Conservation (phyloP, 1,140 invertebrate genomes). For the Cyclargus thomasi region DNA sequence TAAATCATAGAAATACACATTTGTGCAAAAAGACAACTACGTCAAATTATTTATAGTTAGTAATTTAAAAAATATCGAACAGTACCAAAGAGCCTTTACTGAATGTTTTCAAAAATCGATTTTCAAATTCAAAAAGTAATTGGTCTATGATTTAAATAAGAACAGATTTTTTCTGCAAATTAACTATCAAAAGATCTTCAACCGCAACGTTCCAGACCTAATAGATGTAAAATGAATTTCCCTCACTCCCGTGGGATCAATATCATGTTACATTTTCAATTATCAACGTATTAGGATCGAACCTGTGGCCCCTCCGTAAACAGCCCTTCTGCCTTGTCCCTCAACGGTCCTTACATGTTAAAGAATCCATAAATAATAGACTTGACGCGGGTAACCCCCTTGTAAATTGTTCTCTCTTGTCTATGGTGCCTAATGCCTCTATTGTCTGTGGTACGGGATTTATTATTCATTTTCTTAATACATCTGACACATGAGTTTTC, state of each 20-base stretch:
- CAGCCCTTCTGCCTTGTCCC: conserved; percentile 28
- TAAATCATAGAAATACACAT: background rate
- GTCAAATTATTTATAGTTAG: too few species aligned
- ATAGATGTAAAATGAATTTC: conserved; percentile 8
- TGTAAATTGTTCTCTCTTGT: conserved; percentile 56
- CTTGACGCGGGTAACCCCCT: conserved; percentile 52
- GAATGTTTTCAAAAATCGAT: too few species aligned
- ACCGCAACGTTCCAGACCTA: background rate
- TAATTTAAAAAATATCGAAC: too few species aligned
- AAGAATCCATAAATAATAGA: conserved; percentile 75
- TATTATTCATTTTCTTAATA: conserved; percentile 71
- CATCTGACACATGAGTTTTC: conserved; percentile 60
- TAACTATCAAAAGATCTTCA: background rate
- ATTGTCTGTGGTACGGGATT: conserved; percentile 69
- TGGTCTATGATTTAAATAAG: too few species aligned
- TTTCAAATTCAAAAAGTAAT: too few species aligned
- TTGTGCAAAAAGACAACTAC: too few species aligned
- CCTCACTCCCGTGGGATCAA: conserved; percentile 1
- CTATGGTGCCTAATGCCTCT: conserved; percentile 66
- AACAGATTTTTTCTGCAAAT: too few species aligned
- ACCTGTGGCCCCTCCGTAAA: conserved; percentile 17
- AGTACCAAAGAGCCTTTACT: too few species aligned
- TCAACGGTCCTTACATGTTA: conserved; percentile 67
- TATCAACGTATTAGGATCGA: conserved; percentile 13
- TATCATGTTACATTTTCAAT: conserved; percentile 16